phyloP scores from a whole-genome alignment of 2,888 invertebrate genomes.

The Thumatha senex region DNA sequence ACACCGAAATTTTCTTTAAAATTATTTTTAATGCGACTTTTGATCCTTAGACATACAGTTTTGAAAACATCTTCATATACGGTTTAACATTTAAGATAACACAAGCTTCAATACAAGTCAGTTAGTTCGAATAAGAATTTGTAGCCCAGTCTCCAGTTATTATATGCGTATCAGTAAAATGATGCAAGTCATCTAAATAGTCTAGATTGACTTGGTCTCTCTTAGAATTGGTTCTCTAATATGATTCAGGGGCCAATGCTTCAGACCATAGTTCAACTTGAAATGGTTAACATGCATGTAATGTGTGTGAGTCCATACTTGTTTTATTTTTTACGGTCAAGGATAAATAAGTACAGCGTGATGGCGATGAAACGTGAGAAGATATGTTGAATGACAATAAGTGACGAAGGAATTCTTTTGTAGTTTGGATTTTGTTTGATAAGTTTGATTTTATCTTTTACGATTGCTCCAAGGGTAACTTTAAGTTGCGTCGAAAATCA shows the following conservation, averaged over 20 bases:
- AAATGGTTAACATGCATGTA: conserved; percentile 24
- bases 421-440: conserved; percentile 31
- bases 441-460: conserved; percentile 26
- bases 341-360: conserved; percentile 47
- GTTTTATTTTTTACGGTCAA: conserved; percentile 64
- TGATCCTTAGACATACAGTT: not conserved
- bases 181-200: conserved; percentile 40
- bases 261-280: conserved; percentile 28
- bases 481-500: conserved; percentile 4
- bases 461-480: conserved; percentile 21
- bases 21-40: too few relatives aligned
- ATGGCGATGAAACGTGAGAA: conserved; percentile 48
- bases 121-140: conserved; percentile 7
- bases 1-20: not conserved
- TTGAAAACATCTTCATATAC: not conserved
- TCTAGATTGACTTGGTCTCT: conserved; percentile 30
- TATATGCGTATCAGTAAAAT: conserved; percentile 35
- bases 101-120: not conserved
- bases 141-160: too few relatives aligned
- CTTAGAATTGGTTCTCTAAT: conserved; percentile 15
- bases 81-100: not conserved
- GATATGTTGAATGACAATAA: conserved; percentile 43
- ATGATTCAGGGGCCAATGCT: conserved; percentile 14
- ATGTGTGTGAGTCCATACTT: conserved; percentile 30
- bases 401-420: conserved; percentile 43